phyloP scores from a whole-genome alignment of 1,140 invertebrate species.

The Papilio glaucus region DNA sequence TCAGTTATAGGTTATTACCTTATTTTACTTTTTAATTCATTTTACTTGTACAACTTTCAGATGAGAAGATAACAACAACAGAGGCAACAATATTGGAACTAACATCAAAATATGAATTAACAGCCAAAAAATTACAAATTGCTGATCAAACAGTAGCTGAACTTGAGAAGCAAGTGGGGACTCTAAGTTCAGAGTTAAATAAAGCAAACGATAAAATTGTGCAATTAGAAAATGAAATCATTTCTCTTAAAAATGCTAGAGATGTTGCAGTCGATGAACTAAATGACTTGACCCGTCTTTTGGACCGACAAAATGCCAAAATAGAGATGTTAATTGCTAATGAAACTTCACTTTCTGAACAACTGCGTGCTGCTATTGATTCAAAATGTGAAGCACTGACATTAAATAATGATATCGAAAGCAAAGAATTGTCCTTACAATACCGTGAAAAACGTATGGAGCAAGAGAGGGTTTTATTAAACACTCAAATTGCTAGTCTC shows the following conservation, averaged over 20 bases:
- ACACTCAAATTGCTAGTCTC: conserved; percentile 90
- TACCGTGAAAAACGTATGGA: conserved; percentile 93
- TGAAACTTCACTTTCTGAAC: conserved; percentile 85
- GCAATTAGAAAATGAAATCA: conserved; percentile 72
- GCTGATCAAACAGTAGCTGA: conserved; percentile 86
- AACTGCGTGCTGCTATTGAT: conserved; percentile 87
- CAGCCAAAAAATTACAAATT: conserved; percentile 85
- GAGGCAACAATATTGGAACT: conserved; percentile 85
- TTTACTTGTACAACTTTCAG: conserved; percentile 66
- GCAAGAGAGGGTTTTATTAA: conserved; percentile 89
- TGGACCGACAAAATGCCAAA: conserved; percentile 88
- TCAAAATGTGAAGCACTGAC: conserved; percentile 93
- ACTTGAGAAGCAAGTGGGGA: conserved; percentile 85
- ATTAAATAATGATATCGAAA: conserved; percentile 91
- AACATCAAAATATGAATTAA: conserved; percentile 86
- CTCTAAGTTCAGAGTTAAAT: conserved; percentile 84
- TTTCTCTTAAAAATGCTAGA: conserved; percentile 76
- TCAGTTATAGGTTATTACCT: no score
- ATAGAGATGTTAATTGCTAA: conserved; percentile 87
- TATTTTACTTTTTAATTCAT: neutral
- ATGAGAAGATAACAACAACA: conserved; percentile 84
- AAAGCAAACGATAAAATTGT: conserved; percentile 85
- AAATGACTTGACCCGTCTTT: conserved; percentile 87
- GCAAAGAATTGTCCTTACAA: conserved; percentile 90
- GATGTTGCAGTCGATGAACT: conserved; percentile 88